A percentile compares a stretch with the other conserved stretches of the same genome.
Evolutionary conservation across 2,888 invertebrate species (phyloP).

Genomic region (Halocaridina rubra): DNA sequence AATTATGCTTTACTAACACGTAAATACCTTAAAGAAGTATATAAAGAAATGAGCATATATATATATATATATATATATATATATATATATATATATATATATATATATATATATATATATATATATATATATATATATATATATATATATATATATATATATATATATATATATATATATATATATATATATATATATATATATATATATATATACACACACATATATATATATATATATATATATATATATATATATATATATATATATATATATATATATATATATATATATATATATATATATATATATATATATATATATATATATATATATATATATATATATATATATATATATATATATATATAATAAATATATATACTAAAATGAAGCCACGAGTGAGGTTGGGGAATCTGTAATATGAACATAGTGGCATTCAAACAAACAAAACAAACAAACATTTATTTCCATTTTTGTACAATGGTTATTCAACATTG

Average conservation of each 20-base stretch:
- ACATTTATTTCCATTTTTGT: too few relatives aligned
- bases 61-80: neutral
- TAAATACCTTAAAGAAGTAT: too few relatives aligned
- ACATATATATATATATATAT: neutral
- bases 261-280: neutral
- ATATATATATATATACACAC: neutral
- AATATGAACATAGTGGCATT: too few relatives aligned
- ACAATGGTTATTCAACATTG: too few relatives aligned
- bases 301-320: neutral
- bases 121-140: neutral
- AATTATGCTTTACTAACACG: too few relatives aligned
- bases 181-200: neutral
- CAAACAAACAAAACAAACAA: too few relatives aligned
- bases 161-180: neutral
- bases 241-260: neutral
- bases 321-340: neutral
- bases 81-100: neutral
- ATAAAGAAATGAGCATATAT: neutral
- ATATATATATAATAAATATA: neutral
- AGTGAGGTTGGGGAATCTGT: too few relatives aligned
- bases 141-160: neutral
- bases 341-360: neutral
- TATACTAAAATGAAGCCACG: too few relatives aligned
- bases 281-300: neutral
- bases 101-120: neutral